Percentiles rank a stretch among this genome's conserved stretches.
Evolutionary conservation across 2,888 invertebrate genomes (phyloP).

Genomic region (Scaptomyza cyrtandrae): DNA sequence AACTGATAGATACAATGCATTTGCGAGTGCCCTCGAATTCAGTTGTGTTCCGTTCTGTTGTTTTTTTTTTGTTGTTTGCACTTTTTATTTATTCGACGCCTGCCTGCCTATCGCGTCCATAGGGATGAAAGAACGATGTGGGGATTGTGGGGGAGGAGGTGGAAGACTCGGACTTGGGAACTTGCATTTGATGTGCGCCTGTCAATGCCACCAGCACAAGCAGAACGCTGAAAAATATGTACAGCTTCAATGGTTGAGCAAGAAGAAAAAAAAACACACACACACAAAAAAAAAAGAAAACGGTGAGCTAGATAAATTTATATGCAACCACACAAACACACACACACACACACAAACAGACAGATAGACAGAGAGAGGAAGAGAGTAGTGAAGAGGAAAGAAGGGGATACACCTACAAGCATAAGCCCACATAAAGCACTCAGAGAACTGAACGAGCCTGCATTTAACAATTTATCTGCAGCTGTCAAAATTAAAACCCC

Average conservation of each 20-base stretch:
- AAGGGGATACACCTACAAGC: conserved; percentile 56
- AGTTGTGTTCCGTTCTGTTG: conserved; percentile 9
- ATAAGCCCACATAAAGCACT: conserved; percentile 78
- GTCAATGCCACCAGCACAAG: conserved; percentile 76
- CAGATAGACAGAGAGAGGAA: conserved; percentile 3
- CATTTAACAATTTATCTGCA: conserved; percentile 84
- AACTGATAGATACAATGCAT: conserved; percentile 78
- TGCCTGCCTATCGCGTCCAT: conserved; percentile 50
- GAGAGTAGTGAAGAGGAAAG: neutral
- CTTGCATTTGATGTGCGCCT: conserved; percentile 74
- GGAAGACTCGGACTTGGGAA: conserved; percentile 24
- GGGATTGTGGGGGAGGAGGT: neutral
- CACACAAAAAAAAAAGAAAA: neutral
- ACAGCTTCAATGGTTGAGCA: conserved; percentile 66
- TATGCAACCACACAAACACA: conserved; percentile 63
- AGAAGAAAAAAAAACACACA: conserved; percentile 28
- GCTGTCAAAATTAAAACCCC: conserved; percentile 84
- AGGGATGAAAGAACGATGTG: neutral
- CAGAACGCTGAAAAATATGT: conserved; percentile 74
- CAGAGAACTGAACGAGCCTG: conserved; percentile 71
- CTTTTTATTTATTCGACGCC: conserved; percentile 45
- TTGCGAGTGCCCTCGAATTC: conserved; percentile 62
- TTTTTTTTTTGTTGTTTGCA: conserved; percentile 27
- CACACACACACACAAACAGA: conserved; percentile 43
- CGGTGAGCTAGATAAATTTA: conserved; percentile 66